Base-by-base conservation (phyloP, 2,113 vertebrate genomes). In the Lepisosteus osseus region DNA sequence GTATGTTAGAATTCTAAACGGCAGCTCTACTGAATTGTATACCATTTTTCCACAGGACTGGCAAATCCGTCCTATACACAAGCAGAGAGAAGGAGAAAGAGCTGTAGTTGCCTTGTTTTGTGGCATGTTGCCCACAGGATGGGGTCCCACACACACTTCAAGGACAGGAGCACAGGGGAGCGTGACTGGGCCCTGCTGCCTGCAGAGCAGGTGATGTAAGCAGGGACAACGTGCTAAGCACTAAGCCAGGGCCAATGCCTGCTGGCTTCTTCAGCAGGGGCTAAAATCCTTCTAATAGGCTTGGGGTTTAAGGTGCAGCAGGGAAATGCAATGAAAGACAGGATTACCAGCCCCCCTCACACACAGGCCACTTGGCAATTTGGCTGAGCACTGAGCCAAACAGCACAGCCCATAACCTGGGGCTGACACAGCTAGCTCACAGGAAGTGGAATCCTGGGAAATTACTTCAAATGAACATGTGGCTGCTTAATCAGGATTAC, bases 231-330 rank as follows among this genome's bases (percentile, higher is more conserved):
- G 47, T 6, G 67, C 62, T 13, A 74, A 55, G 14, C 13, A 55
- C n/a, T 71, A 4, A 4, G 1, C 61, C 81, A 47, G 68, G 54
- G 79, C 86, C 86, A 59, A 3, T 59, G 56, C 12, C 11, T 4
- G 12, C n/a, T 13, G 11, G 13, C 56, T 59, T 78, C 78, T 76
- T 70, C 81, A 83, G 76, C 68, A n/a, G 41, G 15, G 77, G 74
- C 47, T 69, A 91, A 90, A 89, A 87, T 86, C 86, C 63, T 70
- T 43, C 74, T 89, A 89, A 90, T 88, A 87, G 80, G 88, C 87
- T 91, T 88, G 86, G 81, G 84, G 81, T 85, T 90, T 86, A 88
- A 72, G 80, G 83, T 85, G 76, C 84, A 80, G 74, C 77, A 70
- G 80, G 80, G 79, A 77, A 80, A 55, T 62, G 41, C 66, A 71